These are phyloP conservation scores for Nephrotoma flavescens DNA, from an alignment of 2,888 invertebrate genomes.

Conservation along the genomic window DNA sequence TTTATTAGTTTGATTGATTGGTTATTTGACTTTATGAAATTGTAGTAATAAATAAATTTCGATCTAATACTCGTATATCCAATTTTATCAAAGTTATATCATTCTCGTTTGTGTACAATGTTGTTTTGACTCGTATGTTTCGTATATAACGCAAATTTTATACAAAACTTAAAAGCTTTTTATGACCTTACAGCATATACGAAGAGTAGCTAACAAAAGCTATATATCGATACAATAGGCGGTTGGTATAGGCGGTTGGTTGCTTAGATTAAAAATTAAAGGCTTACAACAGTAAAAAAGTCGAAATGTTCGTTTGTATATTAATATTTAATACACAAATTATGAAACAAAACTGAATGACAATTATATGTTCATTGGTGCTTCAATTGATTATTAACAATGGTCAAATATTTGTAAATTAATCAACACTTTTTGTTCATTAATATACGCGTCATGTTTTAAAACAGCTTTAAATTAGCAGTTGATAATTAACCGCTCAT, in stretches of 20 bases:
- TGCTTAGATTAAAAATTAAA: background rate
- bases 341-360: no score
- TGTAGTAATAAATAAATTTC: background rate
- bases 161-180: background rate
- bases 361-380: no score
- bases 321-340: no score
- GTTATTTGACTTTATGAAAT: background rate
- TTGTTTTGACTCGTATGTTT: background rate
- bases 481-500: no score
- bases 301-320: no score
- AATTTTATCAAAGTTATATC: background rate
- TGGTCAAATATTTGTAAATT: no score
- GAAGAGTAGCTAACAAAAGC: background rate
- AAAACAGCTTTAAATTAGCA: no score
- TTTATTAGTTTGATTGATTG: background rate
- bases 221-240: background rate
- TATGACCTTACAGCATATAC: background rate
- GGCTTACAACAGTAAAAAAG: background rate
- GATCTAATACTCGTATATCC: background rate
- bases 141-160: background rate
- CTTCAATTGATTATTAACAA: no score
- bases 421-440: no score
- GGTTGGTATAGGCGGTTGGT: background rate
- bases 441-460: no score
- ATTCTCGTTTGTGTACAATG: background rate